phyloP scores from a whole-genome alignment of 2,888 invertebrate species.

The Antheraea yamamai region DNA sequence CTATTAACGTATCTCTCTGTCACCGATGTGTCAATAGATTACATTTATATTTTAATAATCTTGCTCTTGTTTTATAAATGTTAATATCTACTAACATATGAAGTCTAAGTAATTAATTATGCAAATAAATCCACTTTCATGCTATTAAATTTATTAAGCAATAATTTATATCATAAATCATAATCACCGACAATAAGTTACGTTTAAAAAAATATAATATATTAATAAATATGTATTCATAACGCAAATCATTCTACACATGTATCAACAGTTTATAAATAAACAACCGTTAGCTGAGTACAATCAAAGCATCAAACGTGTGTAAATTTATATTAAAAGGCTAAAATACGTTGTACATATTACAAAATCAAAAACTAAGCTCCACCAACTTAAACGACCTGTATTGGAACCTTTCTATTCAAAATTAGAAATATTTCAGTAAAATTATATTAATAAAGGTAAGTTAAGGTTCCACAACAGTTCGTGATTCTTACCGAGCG shows the following conservation, averaged over 20 bases:
- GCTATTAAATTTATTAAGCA: constrained; percentile 52
- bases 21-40: background rate
- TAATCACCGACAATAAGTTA: constrained; percentile 25
- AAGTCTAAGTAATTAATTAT: constrained; percentile 50
- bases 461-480: constrained; percentile 48
- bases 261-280: constrained; percentile 35
- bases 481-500: constrained; percentile 86
- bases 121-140: constrained; percentile 68
- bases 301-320: constrained; percentile 54
- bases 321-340: constrained; percentile 40
- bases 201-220: constrained; percentile 34
- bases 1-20: background rate
- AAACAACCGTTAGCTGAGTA: constrained; percentile 19
- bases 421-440: constrained; percentile 21
- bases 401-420: constrained; percentile 55
- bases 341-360: constrained; percentile 30
- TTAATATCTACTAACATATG: constrained; percentile 59
- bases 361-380: constrained; percentile 62
- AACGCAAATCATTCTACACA: constrained; percentile 52
- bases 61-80: constrained; percentile 68
- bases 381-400: constrained; percentile 63
- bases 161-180: constrained; percentile 26
- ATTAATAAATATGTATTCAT: constrained; percentile 34
- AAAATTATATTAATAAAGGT: constrained; percentile 12
- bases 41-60: constrained; percentile 30